A percentile compares a stretch with the other conserved stretches of the same genome.
phyloP scores from a whole-genome alignment of 1,140 invertebrate species.

The Andrena cerasifolii region DNA sequence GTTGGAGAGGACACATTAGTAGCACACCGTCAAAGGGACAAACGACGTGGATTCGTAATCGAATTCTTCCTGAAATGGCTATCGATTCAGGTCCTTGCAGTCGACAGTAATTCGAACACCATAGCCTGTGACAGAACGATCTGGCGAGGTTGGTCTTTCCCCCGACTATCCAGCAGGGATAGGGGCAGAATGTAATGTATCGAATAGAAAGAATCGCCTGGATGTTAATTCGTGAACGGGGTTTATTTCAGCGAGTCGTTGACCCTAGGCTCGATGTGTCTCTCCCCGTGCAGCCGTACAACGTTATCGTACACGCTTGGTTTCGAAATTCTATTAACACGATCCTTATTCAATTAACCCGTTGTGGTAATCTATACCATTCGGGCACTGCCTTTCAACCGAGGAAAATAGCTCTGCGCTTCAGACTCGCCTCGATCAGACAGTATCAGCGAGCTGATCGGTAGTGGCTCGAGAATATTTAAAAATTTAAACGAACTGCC shows the following conservation, averaged over 20 bases:
- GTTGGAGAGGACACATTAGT: background rate
- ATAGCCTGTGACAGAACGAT: background rate
- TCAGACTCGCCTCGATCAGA: background rate
- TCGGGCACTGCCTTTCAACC: background rate
- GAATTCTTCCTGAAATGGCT: constrained; percentile 15
- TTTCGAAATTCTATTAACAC: constrained; percentile 59
- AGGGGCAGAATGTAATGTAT: too few species aligned
- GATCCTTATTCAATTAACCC: constrained; percentile 66
- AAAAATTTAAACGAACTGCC: too few species aligned
- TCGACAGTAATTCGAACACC: constrained; percentile 6
- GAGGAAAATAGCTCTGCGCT: constrained; percentile 3
- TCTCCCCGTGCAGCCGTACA: constrained; percentile 62
- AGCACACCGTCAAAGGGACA: constrained; percentile 21
- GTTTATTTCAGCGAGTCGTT: constrained; percentile 53
- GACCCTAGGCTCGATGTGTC: constrained; percentile 32
- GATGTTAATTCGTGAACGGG: constrained; percentile 35
- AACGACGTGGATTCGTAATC: constrained; percentile 40
- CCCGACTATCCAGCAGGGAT: background rate
- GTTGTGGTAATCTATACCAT: constrained; percentile 18
- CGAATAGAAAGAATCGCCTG: background rate
- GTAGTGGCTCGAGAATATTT: too few species aligned
- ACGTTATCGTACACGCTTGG: constrained; percentile 50
- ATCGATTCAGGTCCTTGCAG: constrained; percentile 11
- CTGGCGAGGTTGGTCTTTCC: too few species aligned
- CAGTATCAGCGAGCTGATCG: background rate